phyloP scores from a whole-genome alignment of 2,113 vertebrate species.

The Scolopax mira region DNA sequence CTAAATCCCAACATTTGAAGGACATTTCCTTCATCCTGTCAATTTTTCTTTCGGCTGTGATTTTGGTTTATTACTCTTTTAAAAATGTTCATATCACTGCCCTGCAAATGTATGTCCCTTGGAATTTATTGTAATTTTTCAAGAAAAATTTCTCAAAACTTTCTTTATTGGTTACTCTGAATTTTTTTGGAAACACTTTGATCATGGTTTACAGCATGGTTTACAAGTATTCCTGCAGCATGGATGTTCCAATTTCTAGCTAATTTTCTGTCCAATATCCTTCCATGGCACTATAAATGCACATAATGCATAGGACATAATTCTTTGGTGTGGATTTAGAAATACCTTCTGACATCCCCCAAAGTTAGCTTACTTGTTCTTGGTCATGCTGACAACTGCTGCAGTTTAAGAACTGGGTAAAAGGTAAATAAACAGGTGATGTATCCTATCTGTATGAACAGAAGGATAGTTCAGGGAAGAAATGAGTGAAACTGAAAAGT shows the following conservation, averaged over 20 bases:
- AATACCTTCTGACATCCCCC: not conserved
- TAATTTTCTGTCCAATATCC: not conserved
- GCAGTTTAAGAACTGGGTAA: not conserved
- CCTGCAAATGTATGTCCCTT: not conserved
- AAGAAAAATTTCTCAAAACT: not conserved
- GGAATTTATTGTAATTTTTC: not conserved
- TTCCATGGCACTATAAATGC: not conserved
- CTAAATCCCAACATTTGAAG: not conserved
- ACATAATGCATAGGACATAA: not conserved
- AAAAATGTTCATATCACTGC: not conserved
- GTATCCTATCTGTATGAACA: too few relatives aligned
- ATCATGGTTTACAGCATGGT: not conserved
- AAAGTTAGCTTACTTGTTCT: not conserved
- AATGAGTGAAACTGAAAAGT: not conserved
- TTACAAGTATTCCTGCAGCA: not conserved
- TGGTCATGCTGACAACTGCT: not conserved
- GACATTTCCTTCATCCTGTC: not conserved
- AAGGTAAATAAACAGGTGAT: not conserved
- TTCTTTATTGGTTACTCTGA: not conserved
- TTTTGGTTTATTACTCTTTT: not conserved
- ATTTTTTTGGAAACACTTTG: not conserved
- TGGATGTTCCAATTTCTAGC: not conserved
- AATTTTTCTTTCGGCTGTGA: not conserved
- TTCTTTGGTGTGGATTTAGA: not conserved
- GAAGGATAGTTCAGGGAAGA: not conserved